phyloP scores from a whole-genome alignment of 2,888 invertebrate species.

The Lepidocyrtinus sp. region DNA sequence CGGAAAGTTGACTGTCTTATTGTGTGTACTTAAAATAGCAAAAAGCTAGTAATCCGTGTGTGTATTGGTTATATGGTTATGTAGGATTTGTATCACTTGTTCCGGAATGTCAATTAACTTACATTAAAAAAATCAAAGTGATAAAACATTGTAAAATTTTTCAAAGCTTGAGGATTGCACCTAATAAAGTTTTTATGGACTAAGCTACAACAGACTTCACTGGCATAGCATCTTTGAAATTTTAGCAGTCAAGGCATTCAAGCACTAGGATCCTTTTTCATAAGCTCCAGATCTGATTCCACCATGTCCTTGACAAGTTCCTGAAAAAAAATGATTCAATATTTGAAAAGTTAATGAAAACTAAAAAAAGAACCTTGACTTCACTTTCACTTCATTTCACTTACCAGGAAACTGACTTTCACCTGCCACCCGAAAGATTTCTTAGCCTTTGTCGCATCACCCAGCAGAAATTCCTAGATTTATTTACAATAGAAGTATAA shows the following conservation, averaged over 20 bases:
- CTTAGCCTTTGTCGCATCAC: conserved; percentile 95
- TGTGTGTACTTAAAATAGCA: background rate
- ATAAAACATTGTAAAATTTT: no score
- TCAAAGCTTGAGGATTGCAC: no score
- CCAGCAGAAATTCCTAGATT: conserved; percentile 87
- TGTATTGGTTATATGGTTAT: background rate
- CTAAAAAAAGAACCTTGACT: conserved; percentile 26
- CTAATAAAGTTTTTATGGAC: no score
- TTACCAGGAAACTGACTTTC: conserved; percentile 81
- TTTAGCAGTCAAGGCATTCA: no score
- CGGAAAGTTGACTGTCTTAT: no score
- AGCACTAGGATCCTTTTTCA: conserved; percentile 92
- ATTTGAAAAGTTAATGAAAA: background rate
- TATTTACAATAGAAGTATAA: conserved; percentile 48
- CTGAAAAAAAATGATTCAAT: conserved; percentile 72
- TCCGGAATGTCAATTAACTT: background rate
- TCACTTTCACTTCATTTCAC: no score
- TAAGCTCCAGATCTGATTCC: conserved; percentile 88
- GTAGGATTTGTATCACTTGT: background rate
- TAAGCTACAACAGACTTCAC: no score
- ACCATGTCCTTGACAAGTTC: conserved; percentile 96
- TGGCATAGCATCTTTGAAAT: no score
- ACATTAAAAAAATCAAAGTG: no score
- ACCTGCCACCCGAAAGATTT: conserved; percentile 90
- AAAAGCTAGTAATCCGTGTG: no score